A percentile compares a stretch with the other conserved stretches of the same genome.
Evolutionary conservation across 2,888 invertebrate species (phyloP).

Genomic region (Nomada ruficornis): DNA sequence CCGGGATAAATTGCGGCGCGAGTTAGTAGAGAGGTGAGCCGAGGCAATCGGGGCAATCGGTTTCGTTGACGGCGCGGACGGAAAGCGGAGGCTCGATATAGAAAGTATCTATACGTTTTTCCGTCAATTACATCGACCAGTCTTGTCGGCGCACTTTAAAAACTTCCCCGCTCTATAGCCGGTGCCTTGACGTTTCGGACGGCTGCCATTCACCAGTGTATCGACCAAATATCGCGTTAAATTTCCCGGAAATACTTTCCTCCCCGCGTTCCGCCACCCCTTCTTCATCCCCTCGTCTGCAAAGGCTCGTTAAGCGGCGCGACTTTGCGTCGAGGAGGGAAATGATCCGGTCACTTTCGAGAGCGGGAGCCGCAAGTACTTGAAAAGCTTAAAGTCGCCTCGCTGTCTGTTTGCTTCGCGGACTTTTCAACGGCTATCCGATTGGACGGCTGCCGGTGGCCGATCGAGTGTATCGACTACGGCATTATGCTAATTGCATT

Average conservation of each 20-base stretch:
- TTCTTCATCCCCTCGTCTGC: neutral
- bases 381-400: conserved; percentile 42
- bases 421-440: conserved; percentile 19
- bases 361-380: conserved; percentile 37
- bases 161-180: conserved; percentile 27
- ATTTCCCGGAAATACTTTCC: conserved; percentile 57
- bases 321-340: conserved; percentile 14
- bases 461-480: conserved; percentile 43
- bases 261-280: neutral
- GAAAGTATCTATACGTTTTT: conserved; percentile 58
- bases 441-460: neutral
- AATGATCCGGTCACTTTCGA: conserved; percentile 43
- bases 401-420: conserved; percentile 44
- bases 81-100: conserved; percentile 41
- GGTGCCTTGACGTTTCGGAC: conserved; percentile 14
- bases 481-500: conserved; percentile 44
- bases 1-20: conserved; percentile 45
- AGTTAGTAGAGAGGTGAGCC: conserved; percentile 25
- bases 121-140: conserved; percentile 57
- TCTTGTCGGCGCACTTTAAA: conserved; percentile 38
- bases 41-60: conserved; percentile 51
- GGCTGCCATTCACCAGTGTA: conserved; percentile 17
- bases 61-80: conserved; percentile 27
- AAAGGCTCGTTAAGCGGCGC: conserved; percentile 39
- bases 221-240: conserved; percentile 51